Conservation (phyloP, 2,888 invertebrate species). For the Rhagonycha lutea region DNA sequence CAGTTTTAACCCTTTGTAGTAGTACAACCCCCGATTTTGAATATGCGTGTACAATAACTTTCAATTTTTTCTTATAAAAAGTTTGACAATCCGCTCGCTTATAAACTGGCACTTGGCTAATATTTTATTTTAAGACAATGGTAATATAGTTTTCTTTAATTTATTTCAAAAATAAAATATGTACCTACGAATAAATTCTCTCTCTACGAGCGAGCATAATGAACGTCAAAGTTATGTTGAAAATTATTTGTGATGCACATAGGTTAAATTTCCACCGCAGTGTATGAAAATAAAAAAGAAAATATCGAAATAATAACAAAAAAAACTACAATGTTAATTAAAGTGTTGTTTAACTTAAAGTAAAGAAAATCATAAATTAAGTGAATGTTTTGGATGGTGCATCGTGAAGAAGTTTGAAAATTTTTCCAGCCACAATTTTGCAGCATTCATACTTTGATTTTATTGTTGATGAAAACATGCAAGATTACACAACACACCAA, state of each 20-base stretch:
- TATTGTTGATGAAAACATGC: background rate
- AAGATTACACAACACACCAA: constrained; percentile 27
- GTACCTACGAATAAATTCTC: constrained; percentile 34
- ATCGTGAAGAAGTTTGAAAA: constrained; percentile 13
- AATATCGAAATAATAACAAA: constrained; percentile 6
- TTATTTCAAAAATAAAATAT: constrained; percentile 47
- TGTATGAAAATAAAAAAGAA: constrained; percentile 1
- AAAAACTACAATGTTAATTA: constrained; percentile 2
- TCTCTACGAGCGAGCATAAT: constrained; percentile 20
- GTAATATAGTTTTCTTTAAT: constrained; percentile 47
- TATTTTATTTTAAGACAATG: constrained; percentile 44
- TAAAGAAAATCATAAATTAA: constrained; percentile 28
- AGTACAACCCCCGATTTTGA: constrained; percentile 33
- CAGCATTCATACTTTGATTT: constrained; percentile 4
- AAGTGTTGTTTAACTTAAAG: constrained; percentile 27
- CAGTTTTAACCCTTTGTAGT: constrained; percentile 42
- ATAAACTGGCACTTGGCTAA: constrained; percentile 9
- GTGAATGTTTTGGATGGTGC: constrained; percentile 30
- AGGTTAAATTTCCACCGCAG: background rate
- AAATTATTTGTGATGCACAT: background rate
- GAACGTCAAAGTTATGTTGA: constrained; percentile 16
- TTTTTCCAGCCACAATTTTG: constrained; percentile 16
- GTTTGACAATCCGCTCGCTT: constrained; percentile 17
- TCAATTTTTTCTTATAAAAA: constrained; percentile 4
- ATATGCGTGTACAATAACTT: constrained; percentile 10